Evolutionary conservation across 1,140 invertebrate genomes (phyloP).

Genomic region (Vanessa atalanta): DNA sequence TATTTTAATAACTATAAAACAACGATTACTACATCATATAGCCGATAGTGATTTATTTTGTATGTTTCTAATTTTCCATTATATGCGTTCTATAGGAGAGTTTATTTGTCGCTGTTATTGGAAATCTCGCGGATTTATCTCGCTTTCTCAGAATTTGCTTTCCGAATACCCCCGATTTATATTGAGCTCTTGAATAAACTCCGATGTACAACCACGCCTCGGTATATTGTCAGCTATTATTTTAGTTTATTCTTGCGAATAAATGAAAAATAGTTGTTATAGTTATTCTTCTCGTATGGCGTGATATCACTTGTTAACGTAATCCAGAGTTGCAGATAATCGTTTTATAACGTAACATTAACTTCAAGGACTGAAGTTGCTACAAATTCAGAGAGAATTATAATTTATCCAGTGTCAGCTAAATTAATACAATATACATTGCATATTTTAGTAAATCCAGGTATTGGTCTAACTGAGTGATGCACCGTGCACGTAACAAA

Average conservation of each 20-base stretch:
- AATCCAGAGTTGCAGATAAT: too few species aligned
- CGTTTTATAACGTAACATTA: too few species aligned
- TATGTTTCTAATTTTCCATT: slow-evolving; percentile 5
- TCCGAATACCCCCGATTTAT: slow-evolving; percentile 44
- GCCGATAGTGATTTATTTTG: not conserved
- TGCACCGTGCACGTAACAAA: too few species aligned
- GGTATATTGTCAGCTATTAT: slow-evolving; percentile 17
- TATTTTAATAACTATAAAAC: too few species aligned
- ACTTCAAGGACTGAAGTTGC: too few species aligned
- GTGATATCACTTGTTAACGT: not conserved
- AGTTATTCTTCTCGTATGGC: not conserved
- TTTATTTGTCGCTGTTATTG: slow-evolving; percentile 52
- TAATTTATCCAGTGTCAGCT: too few species aligned
- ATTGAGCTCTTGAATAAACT: slow-evolving; percentile 42
- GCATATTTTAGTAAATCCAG: too few species aligned
- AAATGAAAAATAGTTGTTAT: not conserved
- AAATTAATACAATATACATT: too few species aligned
- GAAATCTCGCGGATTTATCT: slow-evolving; percentile 49
- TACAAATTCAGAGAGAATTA: too few species aligned
- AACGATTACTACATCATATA: too few species aligned
- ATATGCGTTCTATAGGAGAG: not conserved
- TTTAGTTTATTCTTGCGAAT: slow-evolving; percentile 18
- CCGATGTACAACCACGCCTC: not conserved
- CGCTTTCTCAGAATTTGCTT: slow-evolving; percentile 50
- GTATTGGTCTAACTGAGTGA: too few species aligned